These are phyloP conservation scores for Lagorchestes hirsutus DNA, from an alignment of 2,797 vertebrate genomes.

Conservation along the genomic window DNA sequence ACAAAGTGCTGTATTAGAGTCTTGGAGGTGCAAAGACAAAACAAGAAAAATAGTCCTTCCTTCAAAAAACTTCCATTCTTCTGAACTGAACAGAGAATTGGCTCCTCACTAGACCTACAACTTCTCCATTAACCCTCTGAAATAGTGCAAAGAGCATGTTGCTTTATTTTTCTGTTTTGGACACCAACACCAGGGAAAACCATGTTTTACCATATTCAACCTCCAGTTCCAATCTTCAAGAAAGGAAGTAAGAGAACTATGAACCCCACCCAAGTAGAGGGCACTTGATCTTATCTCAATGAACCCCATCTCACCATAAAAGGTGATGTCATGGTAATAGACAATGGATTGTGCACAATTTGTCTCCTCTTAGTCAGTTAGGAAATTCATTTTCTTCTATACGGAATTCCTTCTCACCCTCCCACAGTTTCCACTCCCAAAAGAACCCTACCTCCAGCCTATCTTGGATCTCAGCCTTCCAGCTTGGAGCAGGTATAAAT, in stretches of 20 bases:
- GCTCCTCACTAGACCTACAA: neutral
- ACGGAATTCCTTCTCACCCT: constrained; percentile 14
- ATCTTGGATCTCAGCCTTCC: neutral
- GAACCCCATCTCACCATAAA: constrained; percentile 40
- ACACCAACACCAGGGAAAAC: neutral
- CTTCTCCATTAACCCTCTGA: neutral
- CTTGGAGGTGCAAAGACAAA: neutral
- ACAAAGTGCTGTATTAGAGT: neutral
- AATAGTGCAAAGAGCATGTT: neutral
- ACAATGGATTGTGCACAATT: neutral
- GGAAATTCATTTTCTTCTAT: constrained; percentile 8
- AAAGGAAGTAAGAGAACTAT: neutral
- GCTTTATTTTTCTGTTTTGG: constrained; percentile 11
- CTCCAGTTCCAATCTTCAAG: neutral
- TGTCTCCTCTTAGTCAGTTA: constrained; percentile 23
- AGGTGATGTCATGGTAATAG: neutral
- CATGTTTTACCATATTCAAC: neutral
- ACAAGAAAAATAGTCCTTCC: neutral
- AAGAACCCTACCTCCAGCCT: neutral
- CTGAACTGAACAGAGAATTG: neutral
- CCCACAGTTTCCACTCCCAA: neutral
- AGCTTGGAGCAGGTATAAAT: neutral
- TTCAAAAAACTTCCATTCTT: neutral
- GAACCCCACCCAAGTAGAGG: neutral
- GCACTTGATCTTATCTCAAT: neutral